These are phyloP conservation scores for Melanostoma mellinum DNA, from an alignment of 2,888 invertebrate species.

Conservation along the genomic window DNA sequence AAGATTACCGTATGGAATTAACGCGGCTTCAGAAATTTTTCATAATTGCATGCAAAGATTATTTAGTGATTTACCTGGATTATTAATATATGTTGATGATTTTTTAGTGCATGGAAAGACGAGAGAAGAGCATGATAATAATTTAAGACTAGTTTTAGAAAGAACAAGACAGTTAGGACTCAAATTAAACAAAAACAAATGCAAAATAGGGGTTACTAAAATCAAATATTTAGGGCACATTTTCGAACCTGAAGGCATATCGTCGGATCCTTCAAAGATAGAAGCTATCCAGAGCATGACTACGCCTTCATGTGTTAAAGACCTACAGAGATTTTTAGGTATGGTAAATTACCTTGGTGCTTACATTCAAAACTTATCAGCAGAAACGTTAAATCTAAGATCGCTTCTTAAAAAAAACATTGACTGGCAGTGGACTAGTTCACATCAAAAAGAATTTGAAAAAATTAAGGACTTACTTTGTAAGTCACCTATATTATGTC, in stretches of 20 bases:
- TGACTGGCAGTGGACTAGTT: conserved; percentile 59
- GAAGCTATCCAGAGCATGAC: conserved; percentile 34
- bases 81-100: conserved; percentile 44
- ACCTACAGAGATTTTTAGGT: conserved; percentile 46
- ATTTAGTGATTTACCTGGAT: conserved; percentile 46
- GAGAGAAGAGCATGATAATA: conserved; percentile 35
- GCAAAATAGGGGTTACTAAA: conserved; percentile 23
- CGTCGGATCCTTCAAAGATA: conserved; percentile 28
- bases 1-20: conserved; percentile 49
- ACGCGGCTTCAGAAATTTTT: conserved; percentile 52
- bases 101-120: conserved; percentile 41
- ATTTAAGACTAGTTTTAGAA: conserved; percentile 30
- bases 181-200: conserved; percentile 52
- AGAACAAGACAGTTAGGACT: conserved; percentile 36
- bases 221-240: conserved; percentile 47
- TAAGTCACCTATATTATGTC: conserved; percentile 18
- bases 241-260: conserved; percentile 40
- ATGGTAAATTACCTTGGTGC: conserved; percentile 47
- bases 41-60: conserved; percentile 35
- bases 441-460: conserved; percentile 47
- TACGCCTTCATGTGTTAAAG: conserved; percentile 34
- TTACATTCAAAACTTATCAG: conserved; percentile 28
- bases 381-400: conserved; percentile 20
- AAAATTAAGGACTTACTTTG: conserved; percentile 42
- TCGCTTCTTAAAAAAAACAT: conserved; percentile 45